Base-by-base conservation (phyloP, 2,888 invertebrate species). In the Xylocampa areola region DNA sequence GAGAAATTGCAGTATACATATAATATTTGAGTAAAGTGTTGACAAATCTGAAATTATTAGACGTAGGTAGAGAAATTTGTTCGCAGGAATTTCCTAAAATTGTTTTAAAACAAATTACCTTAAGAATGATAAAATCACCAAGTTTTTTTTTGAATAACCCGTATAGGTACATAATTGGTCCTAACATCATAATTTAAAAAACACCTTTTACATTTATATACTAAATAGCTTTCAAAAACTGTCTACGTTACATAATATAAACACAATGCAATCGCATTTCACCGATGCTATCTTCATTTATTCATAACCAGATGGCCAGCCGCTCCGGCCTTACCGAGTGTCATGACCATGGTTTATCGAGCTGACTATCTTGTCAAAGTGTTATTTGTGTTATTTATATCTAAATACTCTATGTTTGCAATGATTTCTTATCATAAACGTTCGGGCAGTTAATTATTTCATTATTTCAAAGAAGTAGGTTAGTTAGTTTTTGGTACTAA, bases 331-430 rank as follows among this genome's bases (percentile, higher is more conserved):
- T 39, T 36, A 57, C 50, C 19, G 48, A 45, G 13, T 57, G 43
- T 50, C 58, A 47, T 54, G 54, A 48, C 25, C 37, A 50, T 44
- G 13, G 36, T 40, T 71, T 68, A 69, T 72, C 43, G 55, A 50
- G 32, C 35, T 21, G 27, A 60, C 23, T 8, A 19, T n/a, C 17
- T 44, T 7, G 35, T 51, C 55, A 58, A 57, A 57, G 48, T 54
- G 33, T 39, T 19, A 49, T 25, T 17, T 23, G 13, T 41, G 39
- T 29, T 43, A 53, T 40, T 61, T 50, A 8, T 23, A 52, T 29
- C 40, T 6, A 37, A 51, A 19, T 40, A 13, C n/a, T 48, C 33
- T 48, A 17, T 19, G 48, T 39, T 36, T 37, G 10, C 30, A 7
- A 30, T 27, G 30, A 40, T 45, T 39, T 36, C 30, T 6, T 6